These are phyloP conservation scores for Dendronephthya gigantea DNA, from an alignment of 64 coral and sea anemone genomes.

Conservation along the genomic window DNA sequence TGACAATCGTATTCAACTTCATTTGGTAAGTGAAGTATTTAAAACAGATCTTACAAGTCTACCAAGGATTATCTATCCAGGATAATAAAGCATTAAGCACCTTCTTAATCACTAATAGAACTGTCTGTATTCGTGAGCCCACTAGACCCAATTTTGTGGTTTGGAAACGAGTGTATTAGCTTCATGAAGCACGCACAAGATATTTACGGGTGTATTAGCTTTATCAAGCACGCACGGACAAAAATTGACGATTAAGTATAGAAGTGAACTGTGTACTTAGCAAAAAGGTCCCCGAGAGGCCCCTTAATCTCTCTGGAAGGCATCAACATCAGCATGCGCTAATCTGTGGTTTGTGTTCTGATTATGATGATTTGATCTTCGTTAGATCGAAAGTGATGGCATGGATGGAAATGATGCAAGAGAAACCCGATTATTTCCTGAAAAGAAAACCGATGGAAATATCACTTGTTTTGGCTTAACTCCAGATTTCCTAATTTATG, in stretches of 20 bases:
- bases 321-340: background rate
- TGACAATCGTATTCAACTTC: slow-evolving; percentile 82
- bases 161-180: too few species aligned
- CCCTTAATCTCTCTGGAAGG: too few species aligned
- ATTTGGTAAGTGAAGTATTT: slow-evolving; percentile 41
- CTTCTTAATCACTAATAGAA: too few species aligned
- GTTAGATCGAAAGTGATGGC: slow-evolving; percentile 70
- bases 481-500: slow-evolving; percentile 81
- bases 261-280: too few species aligned
- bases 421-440: slow-evolving; percentile 93
- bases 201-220: too few species aligned
- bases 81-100: too few species aligned
- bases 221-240: too few species aligned
- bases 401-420: slow-evolving; percentile 84
- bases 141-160: too few species aligned
- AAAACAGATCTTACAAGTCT: background rate
- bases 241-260: too few species aligned
- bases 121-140: too few species aligned
- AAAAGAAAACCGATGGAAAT: slow-evolving; percentile 73
- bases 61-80: background rate
- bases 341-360: background rate
- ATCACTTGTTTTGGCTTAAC: slow-evolving; percentile 82
- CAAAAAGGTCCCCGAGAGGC: too few species aligned
- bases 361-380: background rate
- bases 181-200: too few species aligned